These are phyloP conservation scores for Chaetogeoica ovagalla DNA, from an alignment of 2,888 invertebrate species.

Conservation along the genomic window DNA sequence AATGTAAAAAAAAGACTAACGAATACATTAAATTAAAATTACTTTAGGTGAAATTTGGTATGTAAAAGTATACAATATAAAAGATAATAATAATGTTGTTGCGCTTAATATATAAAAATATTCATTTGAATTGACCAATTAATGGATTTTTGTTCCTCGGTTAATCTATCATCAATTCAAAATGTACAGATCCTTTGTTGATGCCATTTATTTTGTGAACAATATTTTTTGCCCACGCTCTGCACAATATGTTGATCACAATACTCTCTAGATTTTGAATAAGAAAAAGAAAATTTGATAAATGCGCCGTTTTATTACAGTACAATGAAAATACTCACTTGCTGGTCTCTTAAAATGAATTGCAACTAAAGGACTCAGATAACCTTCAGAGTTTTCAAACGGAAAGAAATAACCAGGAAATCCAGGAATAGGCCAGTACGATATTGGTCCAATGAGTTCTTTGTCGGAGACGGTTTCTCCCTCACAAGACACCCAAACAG, in stretches of 20 bases:
- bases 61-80: background rate
- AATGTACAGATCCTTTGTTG: constrained; percentile 69
- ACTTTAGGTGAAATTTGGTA: background rate
- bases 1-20: background rate
- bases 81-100: background rate
- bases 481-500: constrained; percentile 89
- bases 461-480: constrained; percentile 91
- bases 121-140: background rate
- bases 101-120: background rate
- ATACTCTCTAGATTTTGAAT: constrained; percentile 62
- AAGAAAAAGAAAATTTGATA: constrained; percentile 53
- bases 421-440: constrained; percentile 78
- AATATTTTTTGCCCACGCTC: constrained; percentile 88
- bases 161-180: constrained; percentile 68
- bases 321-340: constrained; percentile 66
- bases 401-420: constrained; percentile 91
- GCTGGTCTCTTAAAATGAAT: constrained; percentile 80
- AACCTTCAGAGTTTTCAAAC: constrained; percentile 82
- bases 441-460: constrained; percentile 85
- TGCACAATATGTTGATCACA: constrained; percentile 78
- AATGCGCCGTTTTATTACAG: background rate
- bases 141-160: background rate
- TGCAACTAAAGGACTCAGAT: constrained; percentile 85
- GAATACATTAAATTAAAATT: background rate
- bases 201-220: constrained; percentile 69